Evolutionary conservation across 2,113 vertebrate genomes (phyloP).

Genomic region (Ammodytes marinus): DNA sequence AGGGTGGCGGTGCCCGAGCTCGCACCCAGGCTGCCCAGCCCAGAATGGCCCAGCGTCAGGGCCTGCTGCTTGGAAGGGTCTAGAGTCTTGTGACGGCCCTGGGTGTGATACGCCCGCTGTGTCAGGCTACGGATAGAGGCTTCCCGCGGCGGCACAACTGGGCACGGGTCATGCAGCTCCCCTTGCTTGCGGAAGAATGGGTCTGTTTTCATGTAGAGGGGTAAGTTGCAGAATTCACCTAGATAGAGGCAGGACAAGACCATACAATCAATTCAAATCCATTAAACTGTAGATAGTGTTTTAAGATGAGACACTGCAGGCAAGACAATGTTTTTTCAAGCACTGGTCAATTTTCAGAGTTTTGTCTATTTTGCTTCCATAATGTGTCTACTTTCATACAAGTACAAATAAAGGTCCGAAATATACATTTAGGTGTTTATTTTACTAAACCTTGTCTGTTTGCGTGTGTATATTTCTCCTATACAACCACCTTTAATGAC

Average conservation of each 20-base stretch:
- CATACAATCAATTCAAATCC: no score
- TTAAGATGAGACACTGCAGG: no score
- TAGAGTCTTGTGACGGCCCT: constrained; percentile 94
- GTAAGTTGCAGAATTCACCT: constrained; percentile 99
- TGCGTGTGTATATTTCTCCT: no score
- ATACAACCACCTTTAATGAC: no score
- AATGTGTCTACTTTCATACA: no score
- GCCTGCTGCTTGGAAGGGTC: constrained; percentile 92
- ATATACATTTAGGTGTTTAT: no score
- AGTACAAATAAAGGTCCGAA: no score
- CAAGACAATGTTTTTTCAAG: no score
- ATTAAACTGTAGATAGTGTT: no score
- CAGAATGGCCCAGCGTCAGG: constrained; percentile 90
- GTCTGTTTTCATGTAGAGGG: constrained; percentile 97
- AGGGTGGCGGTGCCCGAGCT: constrained; percentile 91
- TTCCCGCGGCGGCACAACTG: constrained; percentile 94
- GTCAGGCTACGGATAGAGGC: constrained; percentile 94
- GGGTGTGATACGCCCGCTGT: constrained; percentile 93
- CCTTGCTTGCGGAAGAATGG: constrained; percentile 96
- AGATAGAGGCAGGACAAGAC: constrained; percentile 26
- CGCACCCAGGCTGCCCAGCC: constrained; percentile 81
- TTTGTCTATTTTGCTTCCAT: no score
- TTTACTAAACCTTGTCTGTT: no score
- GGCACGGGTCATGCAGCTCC: constrained; percentile 93
- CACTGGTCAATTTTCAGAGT: no score